Evolutionary conservation across 2,797 vertebrate genomes (phyloP).

Genomic region (Lutjanus argentimaculatus): DNA sequence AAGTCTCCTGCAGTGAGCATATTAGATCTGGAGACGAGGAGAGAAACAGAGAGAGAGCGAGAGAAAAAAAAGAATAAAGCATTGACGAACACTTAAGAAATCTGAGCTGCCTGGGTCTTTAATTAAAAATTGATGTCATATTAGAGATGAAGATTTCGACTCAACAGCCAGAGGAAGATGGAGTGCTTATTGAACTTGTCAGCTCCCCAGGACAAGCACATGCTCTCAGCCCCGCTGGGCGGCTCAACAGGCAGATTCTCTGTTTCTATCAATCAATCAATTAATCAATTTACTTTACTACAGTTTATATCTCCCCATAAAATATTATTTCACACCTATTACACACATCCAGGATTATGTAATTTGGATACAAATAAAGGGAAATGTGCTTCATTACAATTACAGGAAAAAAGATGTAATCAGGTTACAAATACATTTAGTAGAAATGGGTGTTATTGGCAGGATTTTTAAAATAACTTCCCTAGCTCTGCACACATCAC

Average conservation of each 20-base stretch:
- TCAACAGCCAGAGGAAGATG: constrained; percentile 74
- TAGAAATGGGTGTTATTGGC: too few relatives aligned
- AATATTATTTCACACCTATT: constrained; percentile 1
- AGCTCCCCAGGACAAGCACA: constrained; percentile 53
- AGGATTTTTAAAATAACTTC: too few relatives aligned
- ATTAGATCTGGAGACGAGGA: constrained; percentile 74
- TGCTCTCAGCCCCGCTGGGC: constrained; percentile 40
- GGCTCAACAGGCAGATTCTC: constrained; percentile 33
- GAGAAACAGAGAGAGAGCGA: not conserved
- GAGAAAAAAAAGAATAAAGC: constrained; percentile 50
- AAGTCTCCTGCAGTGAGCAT: constrained; percentile 81
- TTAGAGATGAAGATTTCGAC: constrained; percentile 85
- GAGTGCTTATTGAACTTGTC: constrained; percentile 79
- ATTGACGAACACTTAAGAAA: constrained; percentile 77
- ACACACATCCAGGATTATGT: not conserved
- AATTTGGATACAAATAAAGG: too few relatives aligned
- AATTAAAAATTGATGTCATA: constrained; percentile 88
- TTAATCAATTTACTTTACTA: constrained; percentile 26
- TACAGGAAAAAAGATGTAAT: too few relatives aligned
- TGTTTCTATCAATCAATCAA: constrained; percentile 30
- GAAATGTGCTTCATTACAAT: too few relatives aligned
- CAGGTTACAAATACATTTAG: too few relatives aligned
- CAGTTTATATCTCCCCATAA: constrained; percentile 16
- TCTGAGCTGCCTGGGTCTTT: constrained; percentile 79
- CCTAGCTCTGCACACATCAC: too few relatives aligned